Evolutionary conservation across 2,113 vertebrate genomes (phyloP).

Genomic region (Brachyistius frenatus): DNA sequence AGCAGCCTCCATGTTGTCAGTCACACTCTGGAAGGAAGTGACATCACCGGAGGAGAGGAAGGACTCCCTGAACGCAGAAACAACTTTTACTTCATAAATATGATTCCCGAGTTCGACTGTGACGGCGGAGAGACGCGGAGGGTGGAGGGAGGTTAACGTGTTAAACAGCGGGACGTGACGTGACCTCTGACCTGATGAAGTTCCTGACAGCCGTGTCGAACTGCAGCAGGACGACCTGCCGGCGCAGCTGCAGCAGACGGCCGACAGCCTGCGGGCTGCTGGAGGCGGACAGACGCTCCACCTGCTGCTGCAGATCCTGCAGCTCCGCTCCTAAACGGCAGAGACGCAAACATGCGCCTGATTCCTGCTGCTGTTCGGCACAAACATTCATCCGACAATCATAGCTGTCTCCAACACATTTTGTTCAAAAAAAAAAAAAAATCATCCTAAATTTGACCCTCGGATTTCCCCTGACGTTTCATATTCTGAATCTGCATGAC

Average conservation of each 20-base stretch:
- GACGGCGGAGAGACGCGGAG: neutral
- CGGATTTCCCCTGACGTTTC: too few relatives aligned
- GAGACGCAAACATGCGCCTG: neutral
- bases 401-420: too few relatives aligned
- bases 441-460: too few relatives aligned
- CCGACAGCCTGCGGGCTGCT: slow-evolving; percentile 74
- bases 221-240: slow-evolving; percentile 82
- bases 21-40: slow-evolving; percentile 79
- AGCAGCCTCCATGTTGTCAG: slow-evolving; percentile 71
- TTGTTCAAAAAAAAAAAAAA: too few relatives aligned
- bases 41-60: slow-evolving; percentile 82
- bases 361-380: too few relatives aligned
- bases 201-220: slow-evolving; percentile 80
- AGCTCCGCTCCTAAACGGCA: slow-evolving; percentile 79
- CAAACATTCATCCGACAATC: too few relatives aligned
- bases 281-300: slow-evolving; percentile 76
- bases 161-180: too few relatives aligned
- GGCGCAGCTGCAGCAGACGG: slow-evolving; percentile 73
- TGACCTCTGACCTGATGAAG: slow-evolving; percentile 68
- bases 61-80: slow-evolving; percentile 56
- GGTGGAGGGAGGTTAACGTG: neutral
- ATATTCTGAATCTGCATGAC: too few relatives aligned
- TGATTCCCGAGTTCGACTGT: neutral
- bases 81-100: neutral
- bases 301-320: slow-evolving; percentile 82